Evolutionary conservation across 2,797 vertebrate genomes (phyloP), one percentile per base, ranked within the genome.

Genomic region (Echeneis naucrates): DNA sequence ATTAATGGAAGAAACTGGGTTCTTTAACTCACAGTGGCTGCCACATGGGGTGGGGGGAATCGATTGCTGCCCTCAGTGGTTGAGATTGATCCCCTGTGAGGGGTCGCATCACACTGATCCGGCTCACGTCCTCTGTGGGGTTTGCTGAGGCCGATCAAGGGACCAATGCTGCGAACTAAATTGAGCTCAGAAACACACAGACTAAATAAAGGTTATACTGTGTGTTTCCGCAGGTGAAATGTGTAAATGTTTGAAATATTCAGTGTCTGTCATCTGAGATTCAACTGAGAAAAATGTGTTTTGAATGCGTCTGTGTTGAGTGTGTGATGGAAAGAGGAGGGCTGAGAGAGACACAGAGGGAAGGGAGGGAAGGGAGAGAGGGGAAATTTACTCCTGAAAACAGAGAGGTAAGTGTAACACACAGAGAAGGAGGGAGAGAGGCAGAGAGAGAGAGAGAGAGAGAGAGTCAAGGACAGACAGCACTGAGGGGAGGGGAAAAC

Each of bases 401-500:
- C 68, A 79, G 50, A 75, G 38, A 78, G 17, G 68, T 66, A 75
- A 73, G 68, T 26, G n/a, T n/a, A n/a, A n/a, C n/a, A n/a, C n/a
- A n/a, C n/a, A 83, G 83, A 86, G 76, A 79, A 14, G 23, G 64
- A 68, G 71, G 82, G 84, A 86, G 84, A 62, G 70, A 66, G 77
- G 70, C 54, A 83, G 44, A 52, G 59, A 64, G 81, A 44, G 19
- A 45, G 44, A 45, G 78, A 78, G 71, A 72, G 75, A 75, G 83
- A 85, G 72, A 59, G 64, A 78, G 37, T 68, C 70, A 87, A 86
- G 85, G 86, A 85, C 80, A 87, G 83, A 61, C 70, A 21, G 68
- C 72, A 75, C 77, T 58, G 50, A 89, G 81, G 68, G 88, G 89
- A 89, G 87, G 87, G 66, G 75, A 68, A 58, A 75, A 65, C 63